Base-by-base conservation (phyloP, 1,140 invertebrate genomes). In the Pachyrhynchus sulphureomaculatus region DNA sequence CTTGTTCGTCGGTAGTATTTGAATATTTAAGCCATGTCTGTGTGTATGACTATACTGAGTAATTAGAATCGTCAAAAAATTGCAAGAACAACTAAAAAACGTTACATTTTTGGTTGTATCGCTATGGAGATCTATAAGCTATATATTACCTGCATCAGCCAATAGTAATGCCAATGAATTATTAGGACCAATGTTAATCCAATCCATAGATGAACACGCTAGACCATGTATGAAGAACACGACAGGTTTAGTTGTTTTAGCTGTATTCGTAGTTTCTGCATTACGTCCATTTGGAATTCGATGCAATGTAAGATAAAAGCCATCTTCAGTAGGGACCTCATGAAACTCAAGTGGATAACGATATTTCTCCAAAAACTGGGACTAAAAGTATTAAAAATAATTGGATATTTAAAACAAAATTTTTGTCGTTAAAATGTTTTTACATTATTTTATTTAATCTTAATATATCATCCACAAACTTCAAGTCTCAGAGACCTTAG, bases 311-410 rank as follows among this genome's bases (percentile, higher is more conserved):
- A 68, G 13, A 32, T 65, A 62, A 26, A 56, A 63, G 10, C 63
- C 66, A 36, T 62, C 55, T 47, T 62, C 54, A 15, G 62, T 62
- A 12, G 37, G 39, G 6, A 68, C 62, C 3, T 62, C 24, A 44
- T 68, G 66, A 5, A 17, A 29, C 44, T 68, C 62, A 26, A 62
- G 56, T 23, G 66, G 62, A 34, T 62, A 68, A 10, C 60, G 59
- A 33, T 65, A 45, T 15, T 61, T 58, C 21, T 52, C 36, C 8
- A 65, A n/a, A 23, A 58, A 29, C 23, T 59, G n/a, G 3, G 44
- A 48, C 56, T 58, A 6, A 39, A 57, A n/a, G n/a, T n/a, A n/a
- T n/a, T n/a, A n/a, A n/a, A n/a, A n/a, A n/a, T n/a, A n/a, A n/a
- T n/a, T n/a, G n/a, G n/a, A n/a, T n/a, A n/a, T n/a, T n/a, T n/a